phyloP scores from a whole-genome alignment of 2,888 invertebrate species.

The Ectropis crepuscularia region DNA sequence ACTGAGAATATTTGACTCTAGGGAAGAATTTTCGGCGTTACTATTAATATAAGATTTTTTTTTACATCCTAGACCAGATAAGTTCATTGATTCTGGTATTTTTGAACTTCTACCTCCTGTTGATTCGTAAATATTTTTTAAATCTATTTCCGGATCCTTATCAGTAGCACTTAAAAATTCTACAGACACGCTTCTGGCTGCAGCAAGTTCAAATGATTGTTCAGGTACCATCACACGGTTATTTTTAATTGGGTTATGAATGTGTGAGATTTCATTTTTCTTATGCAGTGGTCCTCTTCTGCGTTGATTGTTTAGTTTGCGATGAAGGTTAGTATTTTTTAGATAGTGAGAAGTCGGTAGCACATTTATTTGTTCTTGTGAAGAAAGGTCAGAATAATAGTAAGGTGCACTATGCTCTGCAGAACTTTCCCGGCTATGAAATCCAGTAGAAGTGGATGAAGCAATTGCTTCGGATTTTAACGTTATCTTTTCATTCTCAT shows the following conservation, averaged over 20 bases:
- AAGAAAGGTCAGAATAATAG: constrained; percentile 92
- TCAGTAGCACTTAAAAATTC: constrained; percentile 88
- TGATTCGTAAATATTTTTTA: constrained; percentile 90
- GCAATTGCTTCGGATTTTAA: constrained; percentile 65
- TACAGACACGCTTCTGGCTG: constrained; percentile 86
- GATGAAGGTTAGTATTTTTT: constrained; percentile 80
- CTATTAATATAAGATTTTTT: constrained; percentile 63
- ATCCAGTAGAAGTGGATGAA: constrained; percentile 73
- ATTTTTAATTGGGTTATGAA: constrained; percentile 88
- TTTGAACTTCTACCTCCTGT: constrained; percentile 86
- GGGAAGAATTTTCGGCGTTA: constrained; percentile 58
- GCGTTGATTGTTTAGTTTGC: constrained; percentile 89
- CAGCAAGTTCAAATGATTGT: constrained; percentile 80
- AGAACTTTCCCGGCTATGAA: constrained; percentile 87
- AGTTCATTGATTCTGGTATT: constrained; percentile 80
- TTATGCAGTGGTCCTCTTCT: constrained; percentile 85
- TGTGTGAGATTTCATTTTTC: constrained; percentile 88
- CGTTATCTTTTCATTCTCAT: constrained; percentile 71
- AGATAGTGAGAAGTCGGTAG: constrained; percentile 75
- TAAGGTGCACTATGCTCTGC: constrained; percentile 91
- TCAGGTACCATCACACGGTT: constrained; percentile 65
- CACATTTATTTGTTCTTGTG: constrained; percentile 80
- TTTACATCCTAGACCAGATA: constrained; percentile 79
- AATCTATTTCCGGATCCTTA: constrained; percentile 87
- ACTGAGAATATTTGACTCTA: constrained; percentile 58